Evolutionary conservation across 2,797 vertebrate species (phyloP).

Genomic region (Tangara arthus): DNA sequence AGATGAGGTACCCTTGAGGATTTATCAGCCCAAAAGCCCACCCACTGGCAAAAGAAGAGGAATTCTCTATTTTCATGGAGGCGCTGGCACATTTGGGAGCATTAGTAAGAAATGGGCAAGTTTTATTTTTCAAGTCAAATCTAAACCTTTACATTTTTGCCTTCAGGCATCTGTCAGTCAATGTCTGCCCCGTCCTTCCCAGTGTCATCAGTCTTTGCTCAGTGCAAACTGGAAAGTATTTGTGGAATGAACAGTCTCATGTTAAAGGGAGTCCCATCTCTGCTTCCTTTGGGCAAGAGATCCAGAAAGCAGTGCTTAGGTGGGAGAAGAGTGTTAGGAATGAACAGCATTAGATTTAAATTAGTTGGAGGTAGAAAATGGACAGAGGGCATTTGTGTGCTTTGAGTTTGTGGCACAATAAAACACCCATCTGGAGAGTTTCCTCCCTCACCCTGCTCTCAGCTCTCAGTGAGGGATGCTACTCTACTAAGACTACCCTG

Average conservation of each 20-base stretch:
- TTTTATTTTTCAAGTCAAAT: slow-evolving; percentile 7
- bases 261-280: not conserved
- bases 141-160: not conserved
- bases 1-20: slow-evolving; percentile 75
- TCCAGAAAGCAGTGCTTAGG: not conserved
- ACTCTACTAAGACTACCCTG: not conserved
- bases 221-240: not conserved
- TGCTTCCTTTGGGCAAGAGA: not conserved
- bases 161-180: not conserved
- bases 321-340: too few relatives aligned
- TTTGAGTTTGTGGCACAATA: too few relatives aligned
- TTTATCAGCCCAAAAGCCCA: slow-evolving; percentile 77
- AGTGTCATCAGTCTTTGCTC: not conserved
- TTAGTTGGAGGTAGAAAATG: too few relatives aligned
- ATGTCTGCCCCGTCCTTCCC: not conserved
- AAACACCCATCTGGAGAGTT: too few relatives aligned
- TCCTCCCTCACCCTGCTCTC: not conserved
- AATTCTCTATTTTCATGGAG: slow-evolving; percentile 82
- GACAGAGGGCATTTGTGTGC: too few relatives aligned
- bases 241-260: not conserved
- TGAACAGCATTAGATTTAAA: too few relatives aligned
- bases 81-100: slow-evolving; percentile 81
- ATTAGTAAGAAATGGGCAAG: slow-evolving; percentile 72
- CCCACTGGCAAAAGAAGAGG: slow-evolving; percentile 73
- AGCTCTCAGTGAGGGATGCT: not conserved